Percentiles rank a stretch among this genome's conserved stretches.
These are phyloP conservation scores for Campylorhamphus procurvoides DNA, from an alignment of 2,113 vertebrate genomes.

Conservation along the genomic window DNA sequence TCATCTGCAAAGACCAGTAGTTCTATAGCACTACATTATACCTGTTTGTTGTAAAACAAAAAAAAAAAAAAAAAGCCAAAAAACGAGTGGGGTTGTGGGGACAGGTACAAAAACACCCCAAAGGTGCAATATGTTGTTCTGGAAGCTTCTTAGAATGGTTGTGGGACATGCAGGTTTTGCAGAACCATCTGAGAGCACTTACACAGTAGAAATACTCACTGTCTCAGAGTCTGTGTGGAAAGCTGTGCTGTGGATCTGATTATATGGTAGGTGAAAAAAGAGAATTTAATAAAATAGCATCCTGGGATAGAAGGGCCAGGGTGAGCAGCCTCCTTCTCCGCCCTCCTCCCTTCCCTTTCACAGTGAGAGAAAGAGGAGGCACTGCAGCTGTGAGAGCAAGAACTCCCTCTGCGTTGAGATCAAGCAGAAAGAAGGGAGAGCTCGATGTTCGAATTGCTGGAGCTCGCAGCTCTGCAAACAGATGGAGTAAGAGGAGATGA, in stretches of 20 bases:
- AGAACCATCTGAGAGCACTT: not conserved
- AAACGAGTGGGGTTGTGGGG: rapidly evolving
- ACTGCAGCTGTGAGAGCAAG: not conserved
- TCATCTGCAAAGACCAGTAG: not conserved
- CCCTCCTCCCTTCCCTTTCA: not conserved
- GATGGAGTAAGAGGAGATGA: not conserved
- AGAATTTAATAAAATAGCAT: not conserved
- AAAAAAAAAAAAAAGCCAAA: no score
- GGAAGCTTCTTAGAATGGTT: not conserved
- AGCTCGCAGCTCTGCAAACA: not conserved
- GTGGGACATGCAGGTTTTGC: not conserved
- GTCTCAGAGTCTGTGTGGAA: not conserved
- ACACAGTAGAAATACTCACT: not conserved
- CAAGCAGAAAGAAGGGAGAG: not conserved
- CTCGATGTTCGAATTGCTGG: rapidly evolving
- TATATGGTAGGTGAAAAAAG: not conserved
- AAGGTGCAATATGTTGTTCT: not conserved
- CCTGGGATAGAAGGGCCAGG: not conserved
- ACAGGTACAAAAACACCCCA: not conserved
- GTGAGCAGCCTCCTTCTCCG: not conserved
- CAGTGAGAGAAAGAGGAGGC: not conserved
- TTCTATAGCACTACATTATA: not conserved
- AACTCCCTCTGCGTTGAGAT: not conserved
- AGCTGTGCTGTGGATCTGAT: not conserved
- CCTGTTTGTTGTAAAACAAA: not conserved